Evolutionary conservation across 2,888 invertebrate genomes (phyloP), one percentile per base, ranked within the genome.

Genomic region (Tribolium freemani): DNA sequence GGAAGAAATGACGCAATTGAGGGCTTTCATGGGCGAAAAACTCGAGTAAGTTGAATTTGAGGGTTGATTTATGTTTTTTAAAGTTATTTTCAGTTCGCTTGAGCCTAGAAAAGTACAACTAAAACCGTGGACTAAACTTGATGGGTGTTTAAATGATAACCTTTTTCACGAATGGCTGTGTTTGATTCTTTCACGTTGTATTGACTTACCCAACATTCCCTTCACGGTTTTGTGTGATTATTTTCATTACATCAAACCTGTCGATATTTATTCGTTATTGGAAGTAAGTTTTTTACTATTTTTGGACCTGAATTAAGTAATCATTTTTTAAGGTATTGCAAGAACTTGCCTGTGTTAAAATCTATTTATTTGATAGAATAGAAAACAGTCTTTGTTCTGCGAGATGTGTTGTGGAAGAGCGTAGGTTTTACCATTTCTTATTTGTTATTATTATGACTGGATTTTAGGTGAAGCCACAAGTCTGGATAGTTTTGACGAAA

Each of bases 61-160:
- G n/a, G n/a, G n/a, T 16, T 46, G 13, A 46, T 11, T 54, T 30
- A 8, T 54, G 13, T 9, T 10, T 21, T 45, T 53, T 60, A 45
- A 30, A 38, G 5, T 38, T 3, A n/a, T 38, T 38, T 38, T 8
- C 8, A 64, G 64, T 3, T 54, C 44, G 9, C 11, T 21, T 45
- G 64, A 73, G 9, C 58, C 73, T 46, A 46, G 72, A n/a, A 63
- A 75, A 74, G 73, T 84, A 11, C 79, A 80, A 75, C 63, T 90
- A 58, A 88, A 90, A 71, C 93, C 94, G 0, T 95, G 95, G 95
- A 90, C 92, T 67, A 89, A 91, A 73, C 89, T 94, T 1, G 92
- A 94, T 84, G 94, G 94, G 1, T 88, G 89, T 0, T 81, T 95
- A 6, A 94, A 94, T 85, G 87, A 90, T 8, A 87, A 90, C 13